Conservation (phyloP, 1,140 invertebrate genomes). For the Colletes gigas region DNA sequence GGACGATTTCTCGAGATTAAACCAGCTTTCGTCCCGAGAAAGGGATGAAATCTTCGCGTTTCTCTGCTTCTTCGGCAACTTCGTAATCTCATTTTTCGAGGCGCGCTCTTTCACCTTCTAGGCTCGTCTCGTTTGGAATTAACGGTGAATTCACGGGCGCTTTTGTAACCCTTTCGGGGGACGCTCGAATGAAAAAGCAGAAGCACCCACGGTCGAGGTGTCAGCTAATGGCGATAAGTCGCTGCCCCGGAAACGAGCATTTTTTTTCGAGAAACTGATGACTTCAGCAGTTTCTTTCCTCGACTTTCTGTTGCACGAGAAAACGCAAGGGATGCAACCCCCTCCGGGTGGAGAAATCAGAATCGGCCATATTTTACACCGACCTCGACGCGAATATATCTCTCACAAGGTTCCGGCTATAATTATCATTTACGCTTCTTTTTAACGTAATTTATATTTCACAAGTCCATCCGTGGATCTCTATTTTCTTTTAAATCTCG, state of each 20-base stretch:
- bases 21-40: background rate
- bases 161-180: slow-evolving; percentile 39
- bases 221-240: slow-evolving; percentile 66
- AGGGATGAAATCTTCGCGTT: background rate
- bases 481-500: no score
- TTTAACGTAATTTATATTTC: no score
- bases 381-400: no score
- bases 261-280: slow-evolving; percentile 57
- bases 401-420: no score
- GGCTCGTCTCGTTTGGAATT: slow-evolving; percentile 39
- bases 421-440: no score
- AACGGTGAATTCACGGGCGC: slow-evolving; percentile 39
- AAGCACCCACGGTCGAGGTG: slow-evolving; percentile 50
- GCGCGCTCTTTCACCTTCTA: background rate
- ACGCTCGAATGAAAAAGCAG: slow-evolving; percentile 49
- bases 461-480: no score
- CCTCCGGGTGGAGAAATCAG: background rate
- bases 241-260: slow-evolving; percentile 59
- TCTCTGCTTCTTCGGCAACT: slow-evolving; percentile 9
- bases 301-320: slow-evolving; percentile 31
- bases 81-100: slow-evolving; percentile 46
- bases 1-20: background rate
- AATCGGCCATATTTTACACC: no score
- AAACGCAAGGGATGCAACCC: slow-evolving; percentile 1
- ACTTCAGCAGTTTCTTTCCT: slow-evolving; percentile 57